phyloP scores from a whole-genome alignment of 2,888 invertebrate species.

The Alentia gelatinosa region DNA sequence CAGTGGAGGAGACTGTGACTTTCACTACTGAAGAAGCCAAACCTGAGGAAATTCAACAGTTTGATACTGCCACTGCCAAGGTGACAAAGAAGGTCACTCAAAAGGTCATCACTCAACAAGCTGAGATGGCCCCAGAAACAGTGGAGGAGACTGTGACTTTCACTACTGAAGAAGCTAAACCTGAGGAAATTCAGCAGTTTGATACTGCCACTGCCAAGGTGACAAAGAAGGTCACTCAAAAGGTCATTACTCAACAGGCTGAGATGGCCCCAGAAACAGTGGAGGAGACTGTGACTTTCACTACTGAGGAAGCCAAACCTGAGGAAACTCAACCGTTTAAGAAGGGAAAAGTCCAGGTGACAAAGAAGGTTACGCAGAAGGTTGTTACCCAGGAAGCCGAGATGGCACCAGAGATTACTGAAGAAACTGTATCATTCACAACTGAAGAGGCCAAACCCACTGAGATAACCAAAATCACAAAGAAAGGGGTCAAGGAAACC shows the following conservation, averaged over 20 bases:
- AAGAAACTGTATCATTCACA: constrained; percentile 30
- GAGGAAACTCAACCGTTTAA: background rate
- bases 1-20: constrained; percentile 16
- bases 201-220: constrained; percentile 40
- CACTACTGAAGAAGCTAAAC: constrained; percentile 33
- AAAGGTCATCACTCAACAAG: background rate
- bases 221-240: background rate
- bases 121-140: constrained; percentile 6
- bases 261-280: constrained; percentile 42
- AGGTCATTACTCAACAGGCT: background rate
- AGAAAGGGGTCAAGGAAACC: constrained; percentile 21
- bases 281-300: background rate
- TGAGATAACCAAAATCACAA: background rate
- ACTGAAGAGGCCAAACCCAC: constrained; percentile 28
- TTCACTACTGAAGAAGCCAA: background rate
- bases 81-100: background rate
- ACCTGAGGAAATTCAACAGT: background rate
- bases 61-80: background rate
- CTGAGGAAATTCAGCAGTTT: background rate
- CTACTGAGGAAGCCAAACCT: constrained; percentile 3
- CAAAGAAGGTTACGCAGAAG: background rate
- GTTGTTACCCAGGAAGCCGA: constrained; percentile 11
- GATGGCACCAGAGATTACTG: background rate
- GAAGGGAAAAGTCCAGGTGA: background rate
- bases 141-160: background rate